Conservation (phyloP, 2,797 vertebrate species). For the Cyprinella venusta region DNA sequence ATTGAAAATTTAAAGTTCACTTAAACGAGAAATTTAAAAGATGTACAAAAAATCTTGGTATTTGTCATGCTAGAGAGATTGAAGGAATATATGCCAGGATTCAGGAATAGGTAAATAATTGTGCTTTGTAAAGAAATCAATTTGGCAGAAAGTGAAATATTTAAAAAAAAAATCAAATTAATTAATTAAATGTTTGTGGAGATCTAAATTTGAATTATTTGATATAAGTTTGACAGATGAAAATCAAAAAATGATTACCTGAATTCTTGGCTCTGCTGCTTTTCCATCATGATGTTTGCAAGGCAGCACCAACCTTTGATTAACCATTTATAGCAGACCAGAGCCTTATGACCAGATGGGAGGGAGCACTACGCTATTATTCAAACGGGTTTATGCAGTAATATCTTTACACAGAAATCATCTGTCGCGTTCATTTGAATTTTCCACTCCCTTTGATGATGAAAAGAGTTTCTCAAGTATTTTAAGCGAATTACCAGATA, state of each 20-base stretch:
- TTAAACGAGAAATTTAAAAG: not conserved
- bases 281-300: constrained; percentile 1
- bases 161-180: too few relatives aligned
- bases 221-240: not conserved
- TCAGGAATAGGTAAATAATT: not conserved
- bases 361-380: not conserved
- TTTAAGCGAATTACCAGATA: not conserved
- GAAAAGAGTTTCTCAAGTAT: not conserved
- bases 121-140: not conserved
- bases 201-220: not conserved
- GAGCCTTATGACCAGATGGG: not conserved
- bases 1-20: not conserved
- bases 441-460: not conserved
- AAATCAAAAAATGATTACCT: not conserved
- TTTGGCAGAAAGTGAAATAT: not conserved
- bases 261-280: not conserved
- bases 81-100: not conserved
- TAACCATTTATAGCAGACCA: not conserved
- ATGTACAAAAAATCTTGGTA: not conserved
- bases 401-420: not conserved
- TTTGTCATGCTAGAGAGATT: not conserved
- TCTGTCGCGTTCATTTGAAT: not conserved
- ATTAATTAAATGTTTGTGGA: not conserved
- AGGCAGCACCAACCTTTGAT: not conserved
- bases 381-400: not conserved